Base-by-base conservation (phyloP, 1,140 invertebrate species). In the Eulimnadia texana region DNA sequence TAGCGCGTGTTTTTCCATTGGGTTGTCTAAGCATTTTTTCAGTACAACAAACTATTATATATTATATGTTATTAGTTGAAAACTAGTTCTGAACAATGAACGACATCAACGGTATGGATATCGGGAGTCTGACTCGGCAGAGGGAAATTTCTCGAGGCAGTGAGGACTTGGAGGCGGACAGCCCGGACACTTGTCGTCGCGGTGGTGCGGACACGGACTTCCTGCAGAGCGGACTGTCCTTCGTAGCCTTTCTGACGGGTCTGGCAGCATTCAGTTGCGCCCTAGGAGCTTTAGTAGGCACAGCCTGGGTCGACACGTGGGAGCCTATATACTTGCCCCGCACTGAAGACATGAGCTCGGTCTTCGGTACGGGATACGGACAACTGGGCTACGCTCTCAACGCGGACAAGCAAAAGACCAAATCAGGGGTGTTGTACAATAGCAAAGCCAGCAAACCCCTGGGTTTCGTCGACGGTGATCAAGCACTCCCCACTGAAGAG, bases 251-350 rank as follows among this genome's bases (percentile, higher is more conserved):
- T 6, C 22, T 61, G 16, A 33, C 25, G n/a, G 60, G 50, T 27
- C 51, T 61, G 25, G 50, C 50, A 22, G 60, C 60, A n/a, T 54
- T 54, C 24, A 27, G 51, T 13, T 61, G 60, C 20, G 49, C 60
- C 19, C 20, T 61, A 19, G 60, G 25, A 22, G 50, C 60, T n/a
- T 51, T 61, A 19, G 60, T 29, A 28, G 60, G 50, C 60, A 61
- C 60, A 28, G 50, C 60, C 29, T 61, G 60, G 60, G 60, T 61
- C 25, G 60, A 61, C 20, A 61, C 60, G 20, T 61, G 60, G 60
- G 60, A 61, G 42, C 60, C 60, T 20, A 52, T 61, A n/a, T 50
- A 33, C 28, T 20, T 61, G 20, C 53, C 60, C 16, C 27, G 24
- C n/a, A 28, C 60, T 2, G 50, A 61, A 33, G 60, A 61, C 25